Evolutionary conservation across 2,113 vertebrate genomes (phyloP), one percentile per base, ranked within the genome.

Genomic region (Willisornis vidua): DNA sequence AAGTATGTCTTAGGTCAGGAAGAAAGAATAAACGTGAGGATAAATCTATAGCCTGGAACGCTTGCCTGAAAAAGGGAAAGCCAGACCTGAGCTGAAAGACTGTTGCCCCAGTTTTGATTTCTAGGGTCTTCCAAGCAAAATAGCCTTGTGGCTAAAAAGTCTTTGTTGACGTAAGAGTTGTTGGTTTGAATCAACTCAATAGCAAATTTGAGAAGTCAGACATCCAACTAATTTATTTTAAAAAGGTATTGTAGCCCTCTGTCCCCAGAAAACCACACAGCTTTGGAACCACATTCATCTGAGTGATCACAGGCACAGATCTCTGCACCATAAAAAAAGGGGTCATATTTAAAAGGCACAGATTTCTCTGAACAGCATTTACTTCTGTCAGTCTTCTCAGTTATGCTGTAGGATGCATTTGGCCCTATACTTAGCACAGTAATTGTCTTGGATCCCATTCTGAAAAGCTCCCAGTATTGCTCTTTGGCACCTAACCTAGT

Each of bases 41-140:
- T 63, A 18, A 91, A 91, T 39, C 10, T 18, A 29, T 17, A 61
- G 29, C 10, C 41, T 79, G 48, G 48, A 87, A 51, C 15, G 31
- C 10, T 80, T 92, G 20, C 10, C 45, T 88, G 39, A 26, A 78
- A 67, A 78, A 48, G 8, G 20, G 48, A 93, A 67, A 63, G 23
- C 2, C n/a, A 77, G 35, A 71, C 67, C 45, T 63, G 51, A 89
- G 73, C 51, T 52, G 67, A 80, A 87, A 75, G 43, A 43, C 46
- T 70, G 5, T 76, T 92, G 63, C 31, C 80, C 93, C 14, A 26
- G 1, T 78, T 87, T 81, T 59, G 29, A 43, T 87, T 81, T 55
- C 35, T 74, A 24, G 18, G 20, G 28, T 81, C 68, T 85, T 91
- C 84, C 84, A 91, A 87, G 48, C 62, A 67, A 81, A 95, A 92